Evolutionary conservation across 2,888 invertebrate genomes (phyloP), one percentile per base, ranked within the genome.

Genomic region (Eilema sororculum): DNA sequence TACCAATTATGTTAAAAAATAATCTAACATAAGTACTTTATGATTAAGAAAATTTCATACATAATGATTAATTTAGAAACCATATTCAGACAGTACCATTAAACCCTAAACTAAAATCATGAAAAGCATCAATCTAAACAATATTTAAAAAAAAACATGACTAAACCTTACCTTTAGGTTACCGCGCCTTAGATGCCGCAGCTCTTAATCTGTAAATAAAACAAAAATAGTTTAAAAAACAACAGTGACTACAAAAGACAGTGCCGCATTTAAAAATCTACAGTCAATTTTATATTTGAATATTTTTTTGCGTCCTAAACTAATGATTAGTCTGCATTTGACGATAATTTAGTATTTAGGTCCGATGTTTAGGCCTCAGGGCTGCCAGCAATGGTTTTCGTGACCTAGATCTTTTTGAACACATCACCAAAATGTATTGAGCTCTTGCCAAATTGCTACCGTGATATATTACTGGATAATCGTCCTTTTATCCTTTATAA

Each of bases 361-460:
- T 89, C 88, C 87, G 90, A 90, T 91, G 90, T 89, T 90, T 88
- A 87, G 75, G 90, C 92, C 93, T 84, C 85, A 80, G 86, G 93
- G 91, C 93, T 88, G 86, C 86, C 82, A 90, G 90, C 93, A 91
- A 90, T 91, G 88, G 86, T 90, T 91, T 93, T 92, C 94, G 95
- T 95, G 94, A 92, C 92, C 94, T 94, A 94, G 94, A 93, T 93
- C 86, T 93, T 91, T 93, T 89, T 90, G 82, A 89, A 88, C 83
- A 87, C 78, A 86, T 80, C 82, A 84, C 92, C 90, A 90, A 69
- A 77, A 72, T 80, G 75, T 73, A 73, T 61, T 80, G 89, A 84
- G 28, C 88, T 83, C 75, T 72, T 60, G 46, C 69, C 65, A 82
- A 85, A 84, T 78, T 83, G 76, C 75, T 76, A 73, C 52, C 72